These are phyloP conservation scores for Xenopus borealis DNA, from an alignment of 2,113 vertebrate species.

Conservation along the genomic window DNA sequence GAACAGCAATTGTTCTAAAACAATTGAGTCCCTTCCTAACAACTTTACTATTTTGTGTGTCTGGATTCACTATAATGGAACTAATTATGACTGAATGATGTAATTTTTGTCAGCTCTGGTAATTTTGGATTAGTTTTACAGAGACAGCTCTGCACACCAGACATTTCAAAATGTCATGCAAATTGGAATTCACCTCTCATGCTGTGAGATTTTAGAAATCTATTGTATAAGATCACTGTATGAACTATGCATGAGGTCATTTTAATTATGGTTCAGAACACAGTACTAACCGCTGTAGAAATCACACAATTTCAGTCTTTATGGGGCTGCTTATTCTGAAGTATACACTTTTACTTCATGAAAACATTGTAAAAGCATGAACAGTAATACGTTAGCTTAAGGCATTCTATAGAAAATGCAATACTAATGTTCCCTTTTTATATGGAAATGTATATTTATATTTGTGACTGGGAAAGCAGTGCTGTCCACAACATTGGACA, in stretches of 20 bases:
- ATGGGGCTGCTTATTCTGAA: neutral
- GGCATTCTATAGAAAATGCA: too few species aligned
- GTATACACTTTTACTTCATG: too few species aligned
- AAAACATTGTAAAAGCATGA: too few species aligned
- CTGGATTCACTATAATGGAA: neutral
- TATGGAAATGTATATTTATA: too few species aligned
- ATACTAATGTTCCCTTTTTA: too few species aligned
- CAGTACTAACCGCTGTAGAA: neutral
- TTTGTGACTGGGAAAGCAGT: too few species aligned
- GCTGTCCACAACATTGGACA: too few species aligned
- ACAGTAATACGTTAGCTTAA: too few species aligned
- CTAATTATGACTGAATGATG: slow-evolving; percentile 1
- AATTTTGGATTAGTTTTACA: neutral
- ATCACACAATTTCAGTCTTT: neutral
- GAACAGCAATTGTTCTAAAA: too few species aligned
- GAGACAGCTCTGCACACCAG: neutral
- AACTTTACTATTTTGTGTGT: neutral
- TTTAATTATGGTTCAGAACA: neutral
- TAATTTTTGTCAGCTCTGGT: neutral
- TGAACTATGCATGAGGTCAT: neutral
- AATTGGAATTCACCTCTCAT: neutral
- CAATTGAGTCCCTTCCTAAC: neutral
- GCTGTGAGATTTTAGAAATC: neutral
- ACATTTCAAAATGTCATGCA: neutral
- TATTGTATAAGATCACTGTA: neutral